phyloP scores from a whole-genome alignment of 64 coral and sea anemone genomes.

The Platygyra sinensis region DNA sequence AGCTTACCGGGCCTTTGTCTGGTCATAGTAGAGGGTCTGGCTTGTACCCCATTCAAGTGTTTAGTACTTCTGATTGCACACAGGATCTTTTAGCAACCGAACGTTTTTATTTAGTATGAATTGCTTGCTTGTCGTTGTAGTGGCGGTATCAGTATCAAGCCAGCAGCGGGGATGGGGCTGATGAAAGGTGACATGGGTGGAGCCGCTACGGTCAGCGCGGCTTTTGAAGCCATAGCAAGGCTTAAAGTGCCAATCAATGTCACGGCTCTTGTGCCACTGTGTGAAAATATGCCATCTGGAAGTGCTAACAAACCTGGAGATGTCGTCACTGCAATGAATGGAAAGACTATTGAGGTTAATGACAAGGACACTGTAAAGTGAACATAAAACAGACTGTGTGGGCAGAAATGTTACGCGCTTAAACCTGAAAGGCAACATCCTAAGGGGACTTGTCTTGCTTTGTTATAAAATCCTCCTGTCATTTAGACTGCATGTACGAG shows the following conservation, averaged over 20 bases:
- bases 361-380: too few species aligned
- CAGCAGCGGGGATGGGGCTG: constrained; percentile 69
- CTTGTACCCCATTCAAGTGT: too few species aligned
- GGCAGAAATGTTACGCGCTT: neutral
- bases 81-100: too few species aligned
- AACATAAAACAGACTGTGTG: neutral
- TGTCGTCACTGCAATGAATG: constrained; percentile 93
- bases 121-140: constrained; percentile 16
- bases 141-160: constrained; percentile 96
- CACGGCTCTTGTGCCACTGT: constrained; percentile 76
- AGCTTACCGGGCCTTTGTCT: too few species aligned
- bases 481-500: too few species aligned
- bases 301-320: constrained; percentile 93
- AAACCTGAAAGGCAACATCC: neutral
- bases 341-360: constrained; percentile 97
- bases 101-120: too few species aligned
- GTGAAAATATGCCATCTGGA: constrained; percentile 97
- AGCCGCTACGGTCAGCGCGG: constrained; percentile 83
- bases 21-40: too few species aligned
- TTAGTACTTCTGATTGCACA: too few species aligned
- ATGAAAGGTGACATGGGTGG: constrained; percentile 99
- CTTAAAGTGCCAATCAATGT: constrained; percentile 93
- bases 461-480: too few species aligned
- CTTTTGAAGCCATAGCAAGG: constrained; percentile 84
- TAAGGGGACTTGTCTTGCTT: too few species aligned